These are phyloP conservation scores for Drosophila santomea DNA, from an alignment of 1,140 invertebrate genomes.

Conservation along the genomic window DNA sequence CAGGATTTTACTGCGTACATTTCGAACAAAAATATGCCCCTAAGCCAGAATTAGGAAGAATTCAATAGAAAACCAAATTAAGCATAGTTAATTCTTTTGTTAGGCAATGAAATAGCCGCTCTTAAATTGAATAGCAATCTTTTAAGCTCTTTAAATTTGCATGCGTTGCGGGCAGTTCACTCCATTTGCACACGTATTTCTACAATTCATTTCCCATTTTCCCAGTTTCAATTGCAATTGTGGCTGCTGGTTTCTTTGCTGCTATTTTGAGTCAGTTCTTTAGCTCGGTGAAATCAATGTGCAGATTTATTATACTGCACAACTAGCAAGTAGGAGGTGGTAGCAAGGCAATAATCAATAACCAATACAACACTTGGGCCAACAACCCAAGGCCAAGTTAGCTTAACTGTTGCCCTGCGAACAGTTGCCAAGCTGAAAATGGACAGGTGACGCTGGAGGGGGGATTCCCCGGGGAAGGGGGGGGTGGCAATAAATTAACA, in stretches of 20 bases:
- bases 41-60: neutral
- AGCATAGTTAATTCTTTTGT: too few relatives aligned
- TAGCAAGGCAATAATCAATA: slow-evolving; percentile 26
- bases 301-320: neutral
- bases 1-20: slow-evolving; percentile 28
- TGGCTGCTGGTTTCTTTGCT: neutral
- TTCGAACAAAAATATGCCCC: neutral
- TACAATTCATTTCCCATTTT: neutral
- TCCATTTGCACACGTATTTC: too few relatives aligned
- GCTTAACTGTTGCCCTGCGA: slow-evolving; percentile 26
- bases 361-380: slow-evolving; percentile 31
- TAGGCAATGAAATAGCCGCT: too few relatives aligned
- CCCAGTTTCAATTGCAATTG: slow-evolving; percentile 4
- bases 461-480: slow-evolving; percentile 3
- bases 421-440: slow-evolving; percentile 20
- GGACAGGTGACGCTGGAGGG: neutral
- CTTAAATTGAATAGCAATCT: neutral
- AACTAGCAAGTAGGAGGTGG: neutral
- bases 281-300: slow-evolving; percentile 3
- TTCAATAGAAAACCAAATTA: neutral
- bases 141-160: neutral
- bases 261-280: neutral
- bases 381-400: slow-evolving; percentile 7
- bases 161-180: neutral
- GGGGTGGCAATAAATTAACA: slow-evolving; percentile 45